These are phyloP conservation scores for Buteo buteo DNA, from an alignment of 2,113 vertebrate genomes.

Conservation along the genomic window DNA sequence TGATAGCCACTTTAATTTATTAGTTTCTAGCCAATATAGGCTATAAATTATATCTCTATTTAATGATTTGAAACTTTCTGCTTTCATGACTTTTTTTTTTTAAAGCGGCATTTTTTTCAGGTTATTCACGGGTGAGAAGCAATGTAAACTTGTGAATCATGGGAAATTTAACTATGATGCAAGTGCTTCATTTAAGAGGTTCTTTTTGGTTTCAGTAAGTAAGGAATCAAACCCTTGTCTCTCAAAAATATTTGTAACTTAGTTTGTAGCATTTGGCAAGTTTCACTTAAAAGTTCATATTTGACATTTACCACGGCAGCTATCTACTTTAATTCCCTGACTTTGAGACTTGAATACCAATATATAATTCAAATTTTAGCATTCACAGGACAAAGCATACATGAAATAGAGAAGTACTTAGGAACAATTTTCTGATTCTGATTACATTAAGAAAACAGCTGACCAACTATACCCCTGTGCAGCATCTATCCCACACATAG, in stretches of 20 bases:
- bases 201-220: not conserved
- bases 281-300: not conserved
- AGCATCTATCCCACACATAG: not conserved
- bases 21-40: not conserved
- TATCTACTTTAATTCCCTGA: not conserved
- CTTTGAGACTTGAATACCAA: not conserved
- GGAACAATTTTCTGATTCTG: not conserved
- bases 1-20: not conserved
- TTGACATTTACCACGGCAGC: not conserved
- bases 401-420: not conserved
- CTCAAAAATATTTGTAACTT: not conserved
- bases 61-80: not conserved
- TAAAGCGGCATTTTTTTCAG: not conserved
- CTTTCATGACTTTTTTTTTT: not conserved
- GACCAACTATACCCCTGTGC: not conserved
- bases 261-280: not conserved
- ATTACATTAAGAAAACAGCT: not conserved
- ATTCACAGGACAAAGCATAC: not conserved
- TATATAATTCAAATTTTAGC: not conserved
- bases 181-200: not conserved
- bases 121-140: not conserved
- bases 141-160: not conserved
- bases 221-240: not conserved
- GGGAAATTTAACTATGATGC: not conserved
- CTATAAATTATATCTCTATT: accelerated